phyloP scores from a whole-genome alignment of 2,113 vertebrate species.

The Pseudonaja textilis region DNA sequence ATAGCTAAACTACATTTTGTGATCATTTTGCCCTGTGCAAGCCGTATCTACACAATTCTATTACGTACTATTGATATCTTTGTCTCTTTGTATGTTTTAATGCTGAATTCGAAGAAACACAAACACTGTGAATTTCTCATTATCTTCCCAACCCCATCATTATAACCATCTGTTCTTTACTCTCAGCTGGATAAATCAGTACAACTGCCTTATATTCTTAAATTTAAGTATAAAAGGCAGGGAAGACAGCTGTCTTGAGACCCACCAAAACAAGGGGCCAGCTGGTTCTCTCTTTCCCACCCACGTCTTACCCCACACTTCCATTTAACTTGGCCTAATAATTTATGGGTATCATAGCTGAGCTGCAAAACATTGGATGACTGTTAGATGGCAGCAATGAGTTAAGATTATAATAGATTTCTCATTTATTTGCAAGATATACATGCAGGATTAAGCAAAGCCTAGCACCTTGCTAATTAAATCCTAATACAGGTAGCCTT shows the following conservation, averaged over 20 bases:
- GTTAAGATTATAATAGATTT: neutral
- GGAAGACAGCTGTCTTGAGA: neutral
- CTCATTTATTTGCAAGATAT: neutral
- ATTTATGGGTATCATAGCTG: neutral
- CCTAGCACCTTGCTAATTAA: neutral
- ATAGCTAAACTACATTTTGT: conserved; percentile 55
- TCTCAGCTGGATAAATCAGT: neutral
- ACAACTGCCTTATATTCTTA: neutral
- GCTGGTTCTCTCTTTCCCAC: neutral
- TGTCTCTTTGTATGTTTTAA: conserved; percentile 27
- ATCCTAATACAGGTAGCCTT: neutral
- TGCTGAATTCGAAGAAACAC: conserved; percentile 37
- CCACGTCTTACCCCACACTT: neutral
- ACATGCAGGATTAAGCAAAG: neutral
- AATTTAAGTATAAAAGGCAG: neutral
- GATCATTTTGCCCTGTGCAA: conserved; percentile 55
- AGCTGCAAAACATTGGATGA: neutral
- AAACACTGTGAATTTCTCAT: conserved; percentile 24
- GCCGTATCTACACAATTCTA: conserved; percentile 43
- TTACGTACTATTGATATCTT: conserved; percentile 46
- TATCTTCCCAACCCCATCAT: conserved; percentile 6
- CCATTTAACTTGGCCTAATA: neutral
- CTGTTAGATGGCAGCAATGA: neutral
- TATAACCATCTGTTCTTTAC: neutral
- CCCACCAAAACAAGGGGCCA: neutral